Percentiles rank a stretch among this genome's conserved stretches.
Conservation (phyloP, 2,888 invertebrate species). For the Oxytorus armatus region DNA sequence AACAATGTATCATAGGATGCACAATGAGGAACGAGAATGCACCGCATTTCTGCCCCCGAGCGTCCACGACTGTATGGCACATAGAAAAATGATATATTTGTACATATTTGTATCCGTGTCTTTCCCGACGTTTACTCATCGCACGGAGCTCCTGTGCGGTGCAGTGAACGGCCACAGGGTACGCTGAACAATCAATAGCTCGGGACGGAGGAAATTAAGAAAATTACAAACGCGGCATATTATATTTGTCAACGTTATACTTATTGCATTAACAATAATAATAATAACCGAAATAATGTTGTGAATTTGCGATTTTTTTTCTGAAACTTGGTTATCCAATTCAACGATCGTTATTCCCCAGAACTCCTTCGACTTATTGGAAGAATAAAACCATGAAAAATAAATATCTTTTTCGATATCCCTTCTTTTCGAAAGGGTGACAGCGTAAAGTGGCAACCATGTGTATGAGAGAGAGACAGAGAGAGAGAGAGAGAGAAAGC, state of each 20-base stretch:
- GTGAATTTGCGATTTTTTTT: too few species aligned
- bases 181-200: slow-evolving; percentile 54
- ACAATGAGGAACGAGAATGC: slow-evolving; percentile 58
- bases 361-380: slow-evolving; percentile 9
- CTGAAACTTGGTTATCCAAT: background rate
- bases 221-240: slow-evolving; percentile 33
- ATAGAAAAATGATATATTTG: slow-evolving; percentile 17
- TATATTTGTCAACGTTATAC: slow-evolving; percentile 35
- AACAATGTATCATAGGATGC: slow-evolving; percentile 58
- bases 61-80: slow-evolving; percentile 37
- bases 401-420: slow-evolving; percentile 25
- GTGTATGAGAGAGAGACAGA: slow-evolving; percentile 25
- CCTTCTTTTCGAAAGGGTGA: slow-evolving; percentile 16
- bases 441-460: slow-evolving; percentile 39
- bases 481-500: slow-evolving; percentile 25
- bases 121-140: slow-evolving; percentile 46
- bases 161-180: slow-evolving; percentile 37
- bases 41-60: slow-evolving; percentile 60
- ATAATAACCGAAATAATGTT: background rate
- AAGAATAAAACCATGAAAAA: slow-evolving; percentile 4
- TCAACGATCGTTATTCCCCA: background rate
- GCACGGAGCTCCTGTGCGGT: slow-evolving; percentile 6
- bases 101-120: slow-evolving; percentile 29
- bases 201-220: slow-evolving; percentile 14
- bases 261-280: slow-evolving; percentile 9